Base-by-base conservation (phyloP, 2,888 invertebrate genomes). In the Barypeithes pellucidus region DNA sequence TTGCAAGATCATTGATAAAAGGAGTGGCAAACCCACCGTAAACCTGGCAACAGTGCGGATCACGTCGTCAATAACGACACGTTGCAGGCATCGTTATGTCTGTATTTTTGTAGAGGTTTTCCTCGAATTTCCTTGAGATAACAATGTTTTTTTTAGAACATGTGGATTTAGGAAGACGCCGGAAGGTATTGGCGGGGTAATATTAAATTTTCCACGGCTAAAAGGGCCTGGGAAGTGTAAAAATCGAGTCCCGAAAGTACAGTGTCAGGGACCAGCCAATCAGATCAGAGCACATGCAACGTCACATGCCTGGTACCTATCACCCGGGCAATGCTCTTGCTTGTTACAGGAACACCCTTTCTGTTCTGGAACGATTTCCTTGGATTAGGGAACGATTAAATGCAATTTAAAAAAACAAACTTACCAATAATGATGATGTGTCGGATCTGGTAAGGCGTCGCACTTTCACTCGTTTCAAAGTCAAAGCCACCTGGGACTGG, bases 231-330 rank as follows among this genome's bases (percentile, higher is more conserved):
- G 79, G 79, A 80, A 81, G 80, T 80, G 78, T 79, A 80, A 79
- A 77, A 79, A 76, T 66, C 65, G 66, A 60, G 68, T 5, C 62
- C 57, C 73, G 71, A 76, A 75, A 70, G 73, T 75, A 74, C 75
- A 76, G 75, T 65, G 73, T 68, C 73, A 73, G 73, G 41, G 63
- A 47, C 59, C 41, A 77, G 78, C 82, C 83, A 83, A 83, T 83
- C 76, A 79, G 75, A 77, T 77, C 67, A 71, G 78, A 81, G 83
- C 83, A 82, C 82, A 83, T 81, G 83, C 82, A 81, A 83, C 83
- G 82, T 83, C 83, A 83, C 83, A 82, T 80, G 83, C 80, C 80
- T 80, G 81, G 78, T 81, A 29, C 29, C 29, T 29, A 81, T 80
- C 80, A 80, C 81, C 81, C 81, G 81, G 82, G 80, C 82, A 81